These are phyloP conservation scores for Peucedramus taeniatus DNA, from an alignment of 2,113 vertebrate genomes.

Conservation along the genomic window DNA sequence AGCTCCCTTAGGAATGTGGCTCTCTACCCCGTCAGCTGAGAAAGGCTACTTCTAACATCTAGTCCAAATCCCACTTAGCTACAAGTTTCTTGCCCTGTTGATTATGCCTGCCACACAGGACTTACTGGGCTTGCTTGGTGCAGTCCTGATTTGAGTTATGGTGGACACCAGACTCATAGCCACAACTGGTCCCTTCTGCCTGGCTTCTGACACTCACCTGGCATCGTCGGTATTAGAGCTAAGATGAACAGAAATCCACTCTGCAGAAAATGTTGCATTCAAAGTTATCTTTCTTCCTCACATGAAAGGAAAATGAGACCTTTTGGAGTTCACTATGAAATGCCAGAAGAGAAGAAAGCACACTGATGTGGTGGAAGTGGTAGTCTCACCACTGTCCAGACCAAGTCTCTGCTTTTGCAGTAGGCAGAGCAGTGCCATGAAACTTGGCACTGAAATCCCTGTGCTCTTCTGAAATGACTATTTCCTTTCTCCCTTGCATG, in stretches of 20 bases:
- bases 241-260: neutral
- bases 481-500: neutral
- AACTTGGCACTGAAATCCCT: neutral
- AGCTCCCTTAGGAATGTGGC: neutral
- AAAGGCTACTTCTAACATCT: neutral
- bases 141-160: neutral
- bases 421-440: neutral
- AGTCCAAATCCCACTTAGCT: neutral
- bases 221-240: fast-evolving
- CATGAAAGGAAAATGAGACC: neutral
- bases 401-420: neutral
- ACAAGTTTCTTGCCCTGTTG: neutral
- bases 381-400: neutral
- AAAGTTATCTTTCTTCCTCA: neutral
- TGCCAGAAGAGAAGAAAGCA: neutral
- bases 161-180: neutral
- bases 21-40: neutral
- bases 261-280: neutral
- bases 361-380: neutral
- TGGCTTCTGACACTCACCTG: neutral
- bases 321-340: neutral
- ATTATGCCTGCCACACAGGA: neutral
- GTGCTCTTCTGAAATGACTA: neutral
- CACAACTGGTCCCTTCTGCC: neutral
- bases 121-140: neutral